A percentile compares a stretch with the other conserved stretches of the same genome.
Evolutionary conservation across 2,888 invertebrate species (phyloP).

Genomic region (Agriopis leucophaearia): DNA sequence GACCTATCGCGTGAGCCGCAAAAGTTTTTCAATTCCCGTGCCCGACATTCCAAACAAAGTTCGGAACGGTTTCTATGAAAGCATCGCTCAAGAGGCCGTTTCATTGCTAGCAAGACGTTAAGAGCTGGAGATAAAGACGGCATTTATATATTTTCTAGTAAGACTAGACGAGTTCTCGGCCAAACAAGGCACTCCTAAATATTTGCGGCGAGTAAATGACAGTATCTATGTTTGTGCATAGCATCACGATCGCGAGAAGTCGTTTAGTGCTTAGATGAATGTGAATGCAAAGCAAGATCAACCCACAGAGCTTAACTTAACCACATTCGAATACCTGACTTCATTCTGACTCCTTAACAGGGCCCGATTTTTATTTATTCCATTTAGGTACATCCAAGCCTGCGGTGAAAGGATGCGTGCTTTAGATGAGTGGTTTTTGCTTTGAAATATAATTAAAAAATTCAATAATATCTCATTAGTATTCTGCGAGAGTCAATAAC

Average conservation of each 20-base stretch:
- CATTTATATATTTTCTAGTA: constrained; percentile 11
- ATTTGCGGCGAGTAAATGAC: constrained; percentile 51
- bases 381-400: constrained; percentile 18
- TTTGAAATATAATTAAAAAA: constrained; percentile 55
- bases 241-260: constrained; percentile 54
- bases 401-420: constrained; percentile 57
- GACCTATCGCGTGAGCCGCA: constrained; percentile 25
- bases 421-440: constrained; percentile 48
- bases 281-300: constrained; percentile 32
- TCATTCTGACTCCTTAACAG: constrained; percentile 54
- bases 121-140: constrained; percentile 3
- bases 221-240: constrained; percentile 55
- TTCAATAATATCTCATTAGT: constrained; percentile 52
- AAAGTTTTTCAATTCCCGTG: constrained; percentile 34
- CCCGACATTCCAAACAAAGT: constrained; percentile 27
- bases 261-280: constrained; percentile 50
- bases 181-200: constrained; percentile 53
- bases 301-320: constrained; percentile 19
- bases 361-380: constrained; percentile 34
- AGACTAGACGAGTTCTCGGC: constrained; percentile 22
- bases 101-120: constrained; percentile 16
- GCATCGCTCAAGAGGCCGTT: constrained; percentile 20
- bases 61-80: constrained; percentile 20
- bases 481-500: constrained; percentile 54
- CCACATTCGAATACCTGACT: constrained; percentile 45